These are phyloP conservation scores for Trididemnum miniatum DNA, from an alignment of 23 tunicate genomes.

Conservation along the genomic window DNA sequence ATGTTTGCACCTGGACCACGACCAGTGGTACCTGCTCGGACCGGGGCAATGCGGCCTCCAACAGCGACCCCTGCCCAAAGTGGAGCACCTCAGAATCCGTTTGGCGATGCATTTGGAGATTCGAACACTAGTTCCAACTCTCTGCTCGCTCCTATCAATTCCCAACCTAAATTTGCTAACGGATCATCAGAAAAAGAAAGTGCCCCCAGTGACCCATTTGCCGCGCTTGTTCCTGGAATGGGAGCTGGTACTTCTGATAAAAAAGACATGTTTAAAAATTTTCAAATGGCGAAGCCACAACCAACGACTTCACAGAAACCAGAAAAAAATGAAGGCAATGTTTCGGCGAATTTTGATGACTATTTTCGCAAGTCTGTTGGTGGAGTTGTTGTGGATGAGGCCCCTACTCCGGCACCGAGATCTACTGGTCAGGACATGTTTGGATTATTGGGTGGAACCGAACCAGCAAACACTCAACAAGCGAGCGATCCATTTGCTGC, in stretches of 20 bases:
- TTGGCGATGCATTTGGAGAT: conserved; percentile 71
- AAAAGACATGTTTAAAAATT: conserved; percentile 91
- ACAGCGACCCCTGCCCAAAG: conserved; percentile 32
- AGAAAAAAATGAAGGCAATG: not conserved
- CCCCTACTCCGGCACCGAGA: conserved; percentile 39
- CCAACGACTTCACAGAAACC: not conserved
- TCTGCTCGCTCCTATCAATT: conserved; percentile 46
- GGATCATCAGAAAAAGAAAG: conserved; percentile 5
- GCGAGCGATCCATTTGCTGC: conserved; percentile 37
- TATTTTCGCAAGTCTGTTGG: conserved; percentile 72
- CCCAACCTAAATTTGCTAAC: conserved; percentile 14
- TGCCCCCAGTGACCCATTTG: conserved; percentile 62
- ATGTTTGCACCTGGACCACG: conserved; percentile 72
- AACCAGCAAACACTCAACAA: not conserved
- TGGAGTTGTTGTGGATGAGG: conserved; percentile 53
- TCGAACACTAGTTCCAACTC: conserved; percentile 3
- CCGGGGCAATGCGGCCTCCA: conserved; percentile 83
- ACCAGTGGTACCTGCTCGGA: conserved; percentile 66
- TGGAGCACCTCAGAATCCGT: conserved; percentile 84
- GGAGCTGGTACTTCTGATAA: conserved; percentile 44
- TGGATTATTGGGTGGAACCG: not conserved
- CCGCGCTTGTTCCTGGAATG: conserved; percentile 67
- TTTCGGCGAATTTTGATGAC: conserved; percentile 47
- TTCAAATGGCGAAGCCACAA: conserved; percentile 84
- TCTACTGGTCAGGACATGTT: conserved; percentile 13